Evolutionary conservation across 2,888 invertebrate genomes (phyloP).

Genomic region (Crocallis elinguaria): DNA sequence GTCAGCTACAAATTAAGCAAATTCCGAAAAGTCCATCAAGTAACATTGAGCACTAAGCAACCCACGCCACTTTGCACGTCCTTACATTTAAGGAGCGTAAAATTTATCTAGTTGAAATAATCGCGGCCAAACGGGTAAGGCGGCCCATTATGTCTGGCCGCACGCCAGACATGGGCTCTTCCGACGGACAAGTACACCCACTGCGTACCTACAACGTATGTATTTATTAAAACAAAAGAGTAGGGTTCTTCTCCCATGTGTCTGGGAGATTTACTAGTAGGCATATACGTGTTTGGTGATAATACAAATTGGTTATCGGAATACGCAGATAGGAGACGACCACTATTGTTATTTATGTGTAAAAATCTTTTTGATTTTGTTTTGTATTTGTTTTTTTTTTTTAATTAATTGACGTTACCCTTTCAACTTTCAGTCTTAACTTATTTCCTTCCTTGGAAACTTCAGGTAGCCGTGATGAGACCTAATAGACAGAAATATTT

Average conservation of each 20-base stretch:
- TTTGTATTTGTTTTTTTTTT: too few species aligned
- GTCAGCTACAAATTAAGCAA: conserved; percentile 1
- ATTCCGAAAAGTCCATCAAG: conserved; percentile 27
- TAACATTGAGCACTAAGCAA: conserved; percentile 36
- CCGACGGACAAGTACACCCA: conserved; percentile 48
- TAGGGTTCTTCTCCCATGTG: conserved; percentile 14
- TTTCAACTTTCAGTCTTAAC: too few species aligned
- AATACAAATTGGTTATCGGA: too few species aligned
- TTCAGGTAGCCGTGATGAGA: too few species aligned
- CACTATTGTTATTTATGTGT: too few species aligned
- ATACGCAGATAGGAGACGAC: too few species aligned
- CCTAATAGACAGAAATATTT: too few species aligned
- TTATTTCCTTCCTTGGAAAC: too few species aligned
- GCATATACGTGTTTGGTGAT: neutral
- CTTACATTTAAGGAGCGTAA: conserved; percentile 69
- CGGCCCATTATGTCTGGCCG: conserved; percentile 66
- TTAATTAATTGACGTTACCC: too few species aligned
- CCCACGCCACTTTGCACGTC: conserved; percentile 60
- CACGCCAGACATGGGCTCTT: conserved; percentile 60
- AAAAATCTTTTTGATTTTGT: too few species aligned
- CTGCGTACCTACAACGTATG: conserved; percentile 46
- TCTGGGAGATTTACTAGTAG: neutral
- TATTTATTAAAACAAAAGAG: conserved; percentile 36
- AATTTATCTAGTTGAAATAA: conserved; percentile 78
- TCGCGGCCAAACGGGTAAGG: conserved; percentile 62